Evolutionary conservation across 2,113 vertebrate species (phyloP).

Genomic region (Heterotis niloticus): DNA sequence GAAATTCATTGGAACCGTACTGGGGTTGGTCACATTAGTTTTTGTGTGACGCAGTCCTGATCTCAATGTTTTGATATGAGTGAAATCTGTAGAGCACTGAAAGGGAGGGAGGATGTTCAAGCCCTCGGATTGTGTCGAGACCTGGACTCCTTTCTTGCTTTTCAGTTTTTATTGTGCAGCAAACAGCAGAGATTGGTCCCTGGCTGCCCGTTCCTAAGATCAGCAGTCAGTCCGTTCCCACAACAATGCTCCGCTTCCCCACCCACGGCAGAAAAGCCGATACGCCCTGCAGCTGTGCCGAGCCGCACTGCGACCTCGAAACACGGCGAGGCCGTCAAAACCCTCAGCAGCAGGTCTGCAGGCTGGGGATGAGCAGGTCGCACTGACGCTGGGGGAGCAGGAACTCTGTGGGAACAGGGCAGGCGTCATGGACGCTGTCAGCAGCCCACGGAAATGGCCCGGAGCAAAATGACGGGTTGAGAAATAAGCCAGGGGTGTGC

Average conservation of each 20-base stretch:
- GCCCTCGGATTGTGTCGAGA: not conserved
- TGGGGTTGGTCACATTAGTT: too few species aligned
- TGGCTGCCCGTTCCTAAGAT: not conserved
- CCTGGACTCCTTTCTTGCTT: not conserved
- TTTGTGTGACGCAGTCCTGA: too few species aligned
- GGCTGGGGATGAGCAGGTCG: too few species aligned
- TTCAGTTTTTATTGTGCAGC: not conserved
- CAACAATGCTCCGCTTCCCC: constrained; percentile 27
- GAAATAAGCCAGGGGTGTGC: constrained; percentile 7
- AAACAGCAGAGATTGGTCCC: not conserved
- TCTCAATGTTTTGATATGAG: too few species aligned
- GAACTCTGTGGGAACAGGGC: not conserved
- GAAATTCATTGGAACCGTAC: too few species aligned
- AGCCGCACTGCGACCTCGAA: constrained; percentile 48
- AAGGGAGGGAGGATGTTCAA: not conserved
- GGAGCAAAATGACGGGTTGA: not conserved
- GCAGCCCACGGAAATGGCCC: too few species aligned
- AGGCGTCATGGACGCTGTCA: too few species aligned
- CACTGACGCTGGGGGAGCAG: not conserved
- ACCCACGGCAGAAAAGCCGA: constrained; percentile 36
- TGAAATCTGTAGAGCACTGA: too few species aligned
- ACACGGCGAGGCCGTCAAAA: too few species aligned
- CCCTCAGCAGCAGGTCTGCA: not conserved
- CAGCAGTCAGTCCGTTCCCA: not conserved
- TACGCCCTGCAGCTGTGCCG: constrained; percentile 51